phyloP scores from a whole-genome alignment of 1,140 invertebrate species.

The Trypoxylus dichotomus region DNA sequence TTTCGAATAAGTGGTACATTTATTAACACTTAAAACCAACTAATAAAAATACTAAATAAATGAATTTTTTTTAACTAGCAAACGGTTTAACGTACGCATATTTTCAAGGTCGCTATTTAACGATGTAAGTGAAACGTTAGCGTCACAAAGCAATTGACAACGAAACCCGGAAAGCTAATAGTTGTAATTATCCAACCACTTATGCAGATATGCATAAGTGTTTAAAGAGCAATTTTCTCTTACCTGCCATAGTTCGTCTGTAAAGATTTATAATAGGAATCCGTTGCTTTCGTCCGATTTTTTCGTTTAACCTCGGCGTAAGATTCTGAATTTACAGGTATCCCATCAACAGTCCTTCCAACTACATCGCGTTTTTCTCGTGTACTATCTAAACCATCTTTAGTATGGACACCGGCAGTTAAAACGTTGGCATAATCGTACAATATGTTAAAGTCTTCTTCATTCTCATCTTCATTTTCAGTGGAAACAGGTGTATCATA shows the following conservation, averaged over 20 bases:
- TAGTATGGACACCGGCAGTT: neutral
- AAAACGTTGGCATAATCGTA: neutral
- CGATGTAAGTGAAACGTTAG: too few species aligned
- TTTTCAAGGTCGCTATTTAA: too few species aligned
- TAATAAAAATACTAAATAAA: too few species aligned
- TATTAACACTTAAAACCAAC: too few species aligned
- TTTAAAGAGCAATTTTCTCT: neutral
- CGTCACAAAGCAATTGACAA: too few species aligned
- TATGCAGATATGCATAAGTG: too few species aligned
- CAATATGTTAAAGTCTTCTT: neutral
- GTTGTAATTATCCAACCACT: too few species aligned
- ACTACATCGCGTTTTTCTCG: constrained; percentile 25
- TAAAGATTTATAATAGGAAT: neutral
- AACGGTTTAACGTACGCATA: too few species aligned
- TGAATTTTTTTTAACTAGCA: too few species aligned
- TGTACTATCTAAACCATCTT: neutral
- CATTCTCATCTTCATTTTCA: neutral
- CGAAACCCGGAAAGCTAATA: too few species aligned
- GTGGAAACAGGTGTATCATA: neutral
- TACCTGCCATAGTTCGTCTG: neutral
- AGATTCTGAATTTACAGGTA: constrained; percentile 26
- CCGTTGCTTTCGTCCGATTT: neutral
- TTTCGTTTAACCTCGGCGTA: constrained; percentile 22
- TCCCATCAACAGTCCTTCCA: constrained; percentile 3
- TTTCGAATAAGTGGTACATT: too few species aligned